A percentile compares a stretch with the other conserved stretches of the same genome.
phyloP scores from a whole-genome alignment of 2,113 vertebrate species.

The Numida meleagris region DNA sequence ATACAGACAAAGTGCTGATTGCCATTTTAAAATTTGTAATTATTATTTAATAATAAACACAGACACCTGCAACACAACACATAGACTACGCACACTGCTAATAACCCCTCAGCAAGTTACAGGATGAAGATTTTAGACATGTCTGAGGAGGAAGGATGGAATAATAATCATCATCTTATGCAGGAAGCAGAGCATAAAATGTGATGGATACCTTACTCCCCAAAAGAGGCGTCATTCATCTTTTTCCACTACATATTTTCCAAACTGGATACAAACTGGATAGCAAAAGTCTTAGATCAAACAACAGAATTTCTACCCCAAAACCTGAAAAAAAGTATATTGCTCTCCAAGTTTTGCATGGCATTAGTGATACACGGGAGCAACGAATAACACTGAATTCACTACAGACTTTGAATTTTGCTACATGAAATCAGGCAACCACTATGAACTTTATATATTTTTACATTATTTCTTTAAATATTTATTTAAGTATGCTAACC shows the following conservation, averaged over 20 bases:
- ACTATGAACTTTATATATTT: not conserved
- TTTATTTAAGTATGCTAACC: not conserved
- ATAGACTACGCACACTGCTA: not conserved
- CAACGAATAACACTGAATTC: not conserved
- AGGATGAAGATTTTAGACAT: conserved; percentile 3
- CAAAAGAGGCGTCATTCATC: not conserved
- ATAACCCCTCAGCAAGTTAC: conserved; percentile 7
- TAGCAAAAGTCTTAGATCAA: not conserved
- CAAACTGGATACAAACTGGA: not conserved
- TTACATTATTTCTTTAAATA: conserved; percentile 19
- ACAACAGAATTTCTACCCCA: not conserved
- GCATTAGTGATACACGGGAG: not conserved
- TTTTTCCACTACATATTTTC: not conserved
- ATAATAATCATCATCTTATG: conserved; percentile 17
- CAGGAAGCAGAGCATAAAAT: not conserved
- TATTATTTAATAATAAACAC: conserved; percentile 44
- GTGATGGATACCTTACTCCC: not conserved
- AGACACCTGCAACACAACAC: conserved; percentile 52
- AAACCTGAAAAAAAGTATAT: not conserved
- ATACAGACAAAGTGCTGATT: conserved; percentile 1
- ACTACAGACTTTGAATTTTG: not conserved
- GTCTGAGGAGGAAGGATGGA: conserved; percentile 39
- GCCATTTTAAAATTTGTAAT: not conserved
- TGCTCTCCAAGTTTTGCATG: not conserved
- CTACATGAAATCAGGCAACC: not conserved